These are phyloP conservation scores for Meandrina meandrites DNA, from an alignment of 92 coral and sea anemone species.

Conservation along the genomic window DNA sequence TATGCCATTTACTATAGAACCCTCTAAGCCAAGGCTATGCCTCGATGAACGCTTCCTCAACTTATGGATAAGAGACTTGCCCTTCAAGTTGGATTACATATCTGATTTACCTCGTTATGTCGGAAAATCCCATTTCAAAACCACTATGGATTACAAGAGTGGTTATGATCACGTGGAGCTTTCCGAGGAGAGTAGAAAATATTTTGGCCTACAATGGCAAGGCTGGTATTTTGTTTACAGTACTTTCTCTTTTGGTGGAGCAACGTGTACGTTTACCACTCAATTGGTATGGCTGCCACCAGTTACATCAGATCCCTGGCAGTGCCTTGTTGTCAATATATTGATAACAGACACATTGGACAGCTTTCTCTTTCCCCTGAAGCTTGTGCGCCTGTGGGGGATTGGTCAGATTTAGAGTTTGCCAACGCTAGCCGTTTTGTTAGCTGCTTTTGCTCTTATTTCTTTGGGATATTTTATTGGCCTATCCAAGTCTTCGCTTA, in stretches of 20 bases:
- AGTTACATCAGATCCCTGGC: too few species aligned
- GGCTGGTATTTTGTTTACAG: too few species aligned
- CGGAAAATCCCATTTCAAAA: conserved; percentile 5
- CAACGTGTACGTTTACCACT: too few species aligned
- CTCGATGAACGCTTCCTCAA: conserved; percentile 46
- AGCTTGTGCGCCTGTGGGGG: background rate
- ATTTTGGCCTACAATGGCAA: too few species aligned
- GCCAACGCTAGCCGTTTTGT: conserved; percentile 52
- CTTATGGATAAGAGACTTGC: conserved; percentile 54
- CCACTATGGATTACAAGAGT: background rate
- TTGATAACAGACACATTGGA: too few species aligned
- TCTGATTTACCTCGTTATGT: conserved; percentile 56
- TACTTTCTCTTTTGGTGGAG: too few species aligned
- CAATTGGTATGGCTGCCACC: too few species aligned
- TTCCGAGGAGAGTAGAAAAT: too few species aligned
- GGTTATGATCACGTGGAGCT: too few species aligned
- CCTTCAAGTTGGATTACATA: conserved; percentile 43
- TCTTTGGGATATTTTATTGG: conserved; percentile 39
- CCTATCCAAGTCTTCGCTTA: conserved; percentile 41
- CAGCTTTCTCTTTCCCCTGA: too few species aligned
- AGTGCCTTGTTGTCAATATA: too few species aligned
- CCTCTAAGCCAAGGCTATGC: conserved; percentile 34
- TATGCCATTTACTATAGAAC: too few species aligned
- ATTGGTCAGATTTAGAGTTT: conserved; percentile 30
- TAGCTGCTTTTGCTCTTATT: conserved; percentile 22